phyloP scores from a whole-genome alignment of 2,113 vertebrate species.

The Triplophysa dalaica region DNA sequence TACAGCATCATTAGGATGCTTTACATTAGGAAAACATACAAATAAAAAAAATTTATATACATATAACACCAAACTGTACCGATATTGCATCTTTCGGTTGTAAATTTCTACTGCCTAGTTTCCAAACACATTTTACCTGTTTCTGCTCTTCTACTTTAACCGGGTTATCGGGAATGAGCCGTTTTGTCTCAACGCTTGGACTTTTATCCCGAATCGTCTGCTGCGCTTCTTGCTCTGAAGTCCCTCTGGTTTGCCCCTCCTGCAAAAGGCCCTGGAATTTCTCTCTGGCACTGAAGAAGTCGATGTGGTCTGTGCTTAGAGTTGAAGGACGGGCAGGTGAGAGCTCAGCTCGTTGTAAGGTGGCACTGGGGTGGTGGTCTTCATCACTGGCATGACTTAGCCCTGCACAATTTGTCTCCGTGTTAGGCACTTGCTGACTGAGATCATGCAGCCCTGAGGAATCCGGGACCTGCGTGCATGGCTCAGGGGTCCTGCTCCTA shows the following conservation, averaged over 20 bases:
- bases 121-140: conserved; percentile 57
- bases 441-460: conserved; percentile 49
- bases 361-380: conserved; percentile 62
- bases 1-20: no score
- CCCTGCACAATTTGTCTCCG: conserved; percentile 38
- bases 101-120: neutral
- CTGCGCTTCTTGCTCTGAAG: conserved; percentile 65
- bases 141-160: conserved; percentile 57
- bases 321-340: conserved; percentile 68
- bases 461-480: conserved; percentile 32
- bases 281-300: conserved; percentile 92
- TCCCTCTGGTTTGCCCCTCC: conserved; percentile 74
- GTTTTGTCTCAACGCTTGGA: conserved; percentile 60
- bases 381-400: conserved; percentile 54
- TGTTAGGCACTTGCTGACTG: conserved; percentile 57
- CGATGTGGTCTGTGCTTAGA: conserved; percentile 86
- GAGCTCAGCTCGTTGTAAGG: conserved; percentile 58
- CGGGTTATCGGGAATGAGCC: conserved; percentile 51
- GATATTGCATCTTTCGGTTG: neutral
- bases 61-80: no score
- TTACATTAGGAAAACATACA: no score
- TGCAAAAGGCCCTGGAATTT: conserved; percentile 92
- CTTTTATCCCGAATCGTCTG: conserved; percentile 56
- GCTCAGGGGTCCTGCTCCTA: conserved; percentile 48
- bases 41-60: no score